Conservation (phyloP, 2,113 vertebrate species). For the Neomonachus schauinslandi region DNA sequence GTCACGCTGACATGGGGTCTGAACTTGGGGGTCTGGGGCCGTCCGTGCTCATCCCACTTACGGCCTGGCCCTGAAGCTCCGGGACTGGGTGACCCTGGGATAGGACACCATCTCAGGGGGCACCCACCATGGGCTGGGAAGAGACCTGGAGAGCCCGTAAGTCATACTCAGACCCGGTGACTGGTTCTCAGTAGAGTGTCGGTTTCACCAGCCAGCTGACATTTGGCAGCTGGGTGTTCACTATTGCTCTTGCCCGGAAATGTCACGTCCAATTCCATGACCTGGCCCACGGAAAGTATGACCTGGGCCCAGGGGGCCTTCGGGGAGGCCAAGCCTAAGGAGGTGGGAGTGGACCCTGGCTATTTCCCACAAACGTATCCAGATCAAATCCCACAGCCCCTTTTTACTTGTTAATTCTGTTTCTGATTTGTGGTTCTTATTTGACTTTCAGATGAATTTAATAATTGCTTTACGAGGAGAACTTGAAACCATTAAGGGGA, state of each 20-base stretch:
- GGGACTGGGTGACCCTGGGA: fast-evolving
- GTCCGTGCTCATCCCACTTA: fast-evolving
- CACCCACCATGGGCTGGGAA: fast-evolving
- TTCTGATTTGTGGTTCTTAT: background rate
- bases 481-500: background rate
- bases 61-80: fast-evolving
- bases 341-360: background rate
- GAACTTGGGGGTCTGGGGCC: fast-evolving
- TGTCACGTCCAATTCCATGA: fast-evolving
- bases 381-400: background rate
- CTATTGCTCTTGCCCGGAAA: background rate
- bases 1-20: background rate
- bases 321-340: background rate
- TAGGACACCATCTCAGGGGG: fast-evolving
- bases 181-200: background rate
- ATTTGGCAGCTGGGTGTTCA: background rate
- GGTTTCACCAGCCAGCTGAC: background rate
- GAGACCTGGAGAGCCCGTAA: fast-evolving
- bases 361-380: background rate
- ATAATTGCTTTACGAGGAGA: background rate
- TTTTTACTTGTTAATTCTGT: background rate
- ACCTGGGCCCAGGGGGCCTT: fast-evolving
- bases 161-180: fast-evolving
- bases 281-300: fast-evolving
- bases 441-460: conserved; percentile 53